Conservation (phyloP, 2,797 vertebrate genomes). For the Brachyrhaphis roseni region DNA sequence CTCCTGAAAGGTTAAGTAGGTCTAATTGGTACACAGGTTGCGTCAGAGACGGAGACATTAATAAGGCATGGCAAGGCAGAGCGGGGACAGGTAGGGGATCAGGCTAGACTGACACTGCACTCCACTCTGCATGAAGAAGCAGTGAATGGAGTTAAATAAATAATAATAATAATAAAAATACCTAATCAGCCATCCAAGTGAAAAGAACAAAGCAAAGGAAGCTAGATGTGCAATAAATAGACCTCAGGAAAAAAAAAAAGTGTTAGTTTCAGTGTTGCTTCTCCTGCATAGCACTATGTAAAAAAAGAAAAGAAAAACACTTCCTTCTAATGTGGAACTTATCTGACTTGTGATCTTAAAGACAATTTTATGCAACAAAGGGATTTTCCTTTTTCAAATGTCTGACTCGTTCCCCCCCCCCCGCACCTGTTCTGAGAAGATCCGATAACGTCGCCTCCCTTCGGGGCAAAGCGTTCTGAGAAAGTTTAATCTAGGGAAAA, state of each 20-base stretch:
- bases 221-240: slow-evolving; percentile 19
- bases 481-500: slow-evolving; percentile 60
- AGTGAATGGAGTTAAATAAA: slow-evolving; percentile 65
- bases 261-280: slow-evolving; percentile 34
- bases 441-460: slow-evolving; percentile 66
- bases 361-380: slow-evolving; percentile 52
- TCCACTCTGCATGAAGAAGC: slow-evolving; percentile 49
- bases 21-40: slow-evolving; percentile 69
- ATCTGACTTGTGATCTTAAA: slow-evolving; percentile 57
- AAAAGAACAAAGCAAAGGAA: slow-evolving; percentile 17
- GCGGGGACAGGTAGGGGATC: slow-evolving; percentile 57
- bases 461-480: slow-evolving; percentile 58
- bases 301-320: not conserved
- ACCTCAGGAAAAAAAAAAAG: slow-evolving; percentile 27
- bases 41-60: slow-evolving; percentile 62
- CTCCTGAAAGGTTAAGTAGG: slow-evolving; percentile 80
- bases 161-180: slow-evolving; percentile 26
- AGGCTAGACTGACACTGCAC: slow-evolving; percentile 48
- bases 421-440: slow-evolving; percentile 54
- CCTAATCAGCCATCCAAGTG: slow-evolving; percentile 64
- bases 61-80: slow-evolving; percentile 75
- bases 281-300: slow-evolving; percentile 37
- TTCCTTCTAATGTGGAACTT: slow-evolving; percentile 51
- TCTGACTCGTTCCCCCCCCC: slow-evolving; percentile 49
- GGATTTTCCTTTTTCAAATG: slow-evolving; percentile 63